Percentiles rank a stretch among this genome's conserved stretches.
Evolutionary conservation across 2,113 vertebrate species (phyloP).

Genomic region (Antechinus stuartii): DNA sequence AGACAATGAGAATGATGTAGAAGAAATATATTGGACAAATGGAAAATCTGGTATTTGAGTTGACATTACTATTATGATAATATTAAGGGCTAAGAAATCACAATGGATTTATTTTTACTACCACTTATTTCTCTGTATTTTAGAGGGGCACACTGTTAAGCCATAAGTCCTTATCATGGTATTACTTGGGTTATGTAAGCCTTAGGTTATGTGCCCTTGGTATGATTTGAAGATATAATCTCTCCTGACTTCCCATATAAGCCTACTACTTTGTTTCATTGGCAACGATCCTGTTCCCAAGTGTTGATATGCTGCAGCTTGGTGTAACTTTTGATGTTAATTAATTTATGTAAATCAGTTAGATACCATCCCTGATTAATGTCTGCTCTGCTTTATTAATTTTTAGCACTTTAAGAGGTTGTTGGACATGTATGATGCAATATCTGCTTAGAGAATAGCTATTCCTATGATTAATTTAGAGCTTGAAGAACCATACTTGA

Average conservation of each 20-base stretch:
- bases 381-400: constrained; percentile 78
- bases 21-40: background rate
- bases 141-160: background rate
- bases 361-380: constrained; percentile 80
- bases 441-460: constrained; percentile 72
- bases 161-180: background rate
- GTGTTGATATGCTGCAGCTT: constrained; percentile 35
- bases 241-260: constrained; percentile 30
- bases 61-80: background rate
- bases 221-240: constrained; percentile 43
- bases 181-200: constrained; percentile 41
- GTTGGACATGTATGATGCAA: constrained; percentile 71
- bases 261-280: constrained; percentile 55
- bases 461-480: constrained; percentile 74
- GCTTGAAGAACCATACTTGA: constrained; percentile 74
- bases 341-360: constrained; percentile 83
- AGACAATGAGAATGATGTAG: constrained; percentile 7
- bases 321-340: constrained; percentile 72
- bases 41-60: background rate
- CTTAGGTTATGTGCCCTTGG: constrained; percentile 45
- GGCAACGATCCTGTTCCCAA: constrained; percentile 64
- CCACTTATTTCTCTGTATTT: background rate
- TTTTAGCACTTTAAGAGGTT: constrained; percentile 72
- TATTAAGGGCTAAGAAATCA: background rate
- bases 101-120: background rate